Conservation (phyloP, 2,797 vertebrate species). For the Gymnopithys bicolor region DNA sequence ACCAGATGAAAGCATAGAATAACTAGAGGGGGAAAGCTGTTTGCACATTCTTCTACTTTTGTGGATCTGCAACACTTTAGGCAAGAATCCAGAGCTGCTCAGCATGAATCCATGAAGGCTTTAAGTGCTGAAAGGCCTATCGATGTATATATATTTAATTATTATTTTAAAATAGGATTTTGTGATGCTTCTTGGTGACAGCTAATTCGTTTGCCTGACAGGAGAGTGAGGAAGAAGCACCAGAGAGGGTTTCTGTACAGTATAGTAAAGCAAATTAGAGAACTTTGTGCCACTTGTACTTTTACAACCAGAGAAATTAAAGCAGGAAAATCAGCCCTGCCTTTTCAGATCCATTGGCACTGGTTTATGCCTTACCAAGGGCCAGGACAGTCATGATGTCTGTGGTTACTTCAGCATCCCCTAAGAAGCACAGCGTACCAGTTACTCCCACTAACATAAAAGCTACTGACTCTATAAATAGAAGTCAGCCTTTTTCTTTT, state of each 20-base stretch:
- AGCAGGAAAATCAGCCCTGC: neutral
- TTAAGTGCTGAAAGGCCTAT: neutral
- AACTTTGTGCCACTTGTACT: neutral
- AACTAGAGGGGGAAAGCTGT: neutral
- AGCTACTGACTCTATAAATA: neutral
- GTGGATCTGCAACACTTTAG: neutral
- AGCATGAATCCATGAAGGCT: neutral
- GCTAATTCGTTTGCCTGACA: neutral
- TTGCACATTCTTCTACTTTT: neutral
- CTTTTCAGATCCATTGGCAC: neutral
- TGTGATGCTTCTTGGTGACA: neutral
- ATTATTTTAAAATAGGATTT: neutral
- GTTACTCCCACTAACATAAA: neutral
- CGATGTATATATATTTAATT: neutral
- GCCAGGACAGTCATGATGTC: neutral
- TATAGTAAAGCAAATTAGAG: neutral
- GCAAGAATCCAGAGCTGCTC: neutral
- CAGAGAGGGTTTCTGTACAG: neutral
- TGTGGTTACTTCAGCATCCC: neutral
- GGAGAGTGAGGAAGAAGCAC: neutral
- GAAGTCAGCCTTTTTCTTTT: neutral
- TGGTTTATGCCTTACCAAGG: neutral
- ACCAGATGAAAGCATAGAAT: neutral
- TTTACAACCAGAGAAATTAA: neutral
- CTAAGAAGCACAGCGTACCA: rapidly evolving